A percentile compares a stretch with the other conserved stretches of the same genome.
Evolutionary conservation across 1,140 invertebrate species (phyloP).

Genomic region (Coenobita brevimanus): DNA sequence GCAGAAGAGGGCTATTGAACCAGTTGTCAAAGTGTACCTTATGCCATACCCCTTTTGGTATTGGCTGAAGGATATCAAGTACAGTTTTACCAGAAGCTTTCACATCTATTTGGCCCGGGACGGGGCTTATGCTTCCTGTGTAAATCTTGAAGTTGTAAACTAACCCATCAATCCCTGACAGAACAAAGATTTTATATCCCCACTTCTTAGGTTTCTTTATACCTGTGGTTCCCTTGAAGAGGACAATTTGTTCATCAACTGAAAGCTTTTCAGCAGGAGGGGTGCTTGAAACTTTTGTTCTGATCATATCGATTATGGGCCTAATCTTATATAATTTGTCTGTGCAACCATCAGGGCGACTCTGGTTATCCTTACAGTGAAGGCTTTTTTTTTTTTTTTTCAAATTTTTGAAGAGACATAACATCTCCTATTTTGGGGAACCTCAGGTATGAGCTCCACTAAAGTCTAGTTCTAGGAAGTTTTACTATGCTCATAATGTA

Average conservation of each 20-base stretch:
- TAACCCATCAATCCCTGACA: no score
- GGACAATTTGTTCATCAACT: slow-evolving; percentile 65
- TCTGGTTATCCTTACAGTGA: slow-evolving; percentile 44
- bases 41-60: no score
- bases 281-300: slow-evolving; percentile 20
- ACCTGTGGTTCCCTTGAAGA: slow-evolving; percentile 67
- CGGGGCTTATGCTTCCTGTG: slow-evolving; percentile 61
- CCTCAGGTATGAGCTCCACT: slow-evolving; percentile 36
- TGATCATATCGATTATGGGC: not conserved
- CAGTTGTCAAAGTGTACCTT: no score
- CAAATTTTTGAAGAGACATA: no score
- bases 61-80: slow-evolving; percentile 37
- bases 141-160: no score
- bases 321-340: no score
- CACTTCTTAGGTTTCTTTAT: slow-evolving; percentile 68
- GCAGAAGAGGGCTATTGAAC: no score
- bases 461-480: slow-evolving; percentile 29
- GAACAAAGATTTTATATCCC: slow-evolving; percentile 69
- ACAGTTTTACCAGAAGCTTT: slow-evolving; percentile 67
- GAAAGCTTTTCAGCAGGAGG: no score
- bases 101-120: slow-evolving; percentile 49
- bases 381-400: slow-evolving; percentile 40
- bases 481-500: slow-evolving; percentile 47
- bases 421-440: slow-evolving; percentile 46
- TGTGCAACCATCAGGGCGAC: no score